A percentile compares a stretch with the other conserved stretches of the same genome.
phyloP scores from a whole-genome alignment of 2,113 vertebrate genomes.

The Neofelis nebulosa region DNA sequence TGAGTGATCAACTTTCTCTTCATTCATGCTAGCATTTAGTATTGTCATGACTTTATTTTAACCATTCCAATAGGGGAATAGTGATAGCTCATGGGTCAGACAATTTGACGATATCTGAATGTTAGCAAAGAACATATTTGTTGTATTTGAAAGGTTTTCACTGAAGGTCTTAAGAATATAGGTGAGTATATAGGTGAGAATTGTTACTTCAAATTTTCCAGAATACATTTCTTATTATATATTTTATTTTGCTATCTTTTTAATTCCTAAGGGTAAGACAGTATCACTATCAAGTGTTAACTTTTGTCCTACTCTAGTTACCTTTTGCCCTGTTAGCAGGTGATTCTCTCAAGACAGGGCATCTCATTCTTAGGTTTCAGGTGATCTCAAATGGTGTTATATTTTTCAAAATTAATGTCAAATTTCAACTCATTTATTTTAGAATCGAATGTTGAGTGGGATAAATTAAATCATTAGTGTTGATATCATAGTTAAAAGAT shows the following conservation, averaged over 20 bases:
- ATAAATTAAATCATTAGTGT: neutral
- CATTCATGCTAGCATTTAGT: neutral
- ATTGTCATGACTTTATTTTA: neutral
- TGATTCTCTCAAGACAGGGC: neutral
- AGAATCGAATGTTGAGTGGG: neutral
- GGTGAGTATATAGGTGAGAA: neutral
- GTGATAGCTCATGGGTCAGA: neutral
- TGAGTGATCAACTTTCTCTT: neutral
- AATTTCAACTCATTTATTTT: slow-evolving; percentile 33
- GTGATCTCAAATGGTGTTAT: neutral
- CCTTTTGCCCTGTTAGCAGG: neutral
- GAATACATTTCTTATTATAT: neutral
- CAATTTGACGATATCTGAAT: neutral
- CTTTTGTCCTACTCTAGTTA: neutral
- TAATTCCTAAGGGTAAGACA: neutral
- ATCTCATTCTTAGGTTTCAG: neutral
- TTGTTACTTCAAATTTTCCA: neutral
- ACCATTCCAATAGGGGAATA: neutral
- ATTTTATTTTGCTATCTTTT: slow-evolving; percentile 16
- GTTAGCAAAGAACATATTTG: neutral
- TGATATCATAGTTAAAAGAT: neutral
- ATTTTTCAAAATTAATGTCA: neutral
- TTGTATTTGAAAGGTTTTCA: slow-evolving; percentile 7
- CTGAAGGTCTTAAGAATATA: neutral
- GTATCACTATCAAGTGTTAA: neutral